These are phyloP conservation scores for Enoplosus armatus DNA, from an alignment of 2,797 vertebrate species.

Conservation along the genomic window DNA sequence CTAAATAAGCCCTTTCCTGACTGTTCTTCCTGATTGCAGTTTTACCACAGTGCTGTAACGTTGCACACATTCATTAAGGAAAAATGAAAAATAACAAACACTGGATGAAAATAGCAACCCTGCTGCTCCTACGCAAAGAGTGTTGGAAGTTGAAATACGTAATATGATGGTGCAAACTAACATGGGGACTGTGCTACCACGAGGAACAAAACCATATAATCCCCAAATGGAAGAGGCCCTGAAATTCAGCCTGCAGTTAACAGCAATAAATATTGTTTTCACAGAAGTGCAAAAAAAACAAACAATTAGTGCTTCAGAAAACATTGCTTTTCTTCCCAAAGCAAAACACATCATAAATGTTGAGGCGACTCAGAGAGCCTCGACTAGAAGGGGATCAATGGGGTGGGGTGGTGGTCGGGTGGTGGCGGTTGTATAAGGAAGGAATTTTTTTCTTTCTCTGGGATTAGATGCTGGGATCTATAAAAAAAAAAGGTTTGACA, in stretches of 20 bases:
- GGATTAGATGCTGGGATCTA: conserved; percentile 42
- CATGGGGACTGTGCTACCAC: conserved; percentile 13
- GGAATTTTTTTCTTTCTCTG: conserved; percentile 31
- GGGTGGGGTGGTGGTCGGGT: conserved; percentile 15
- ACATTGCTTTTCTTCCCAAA: conserved; percentile 36
- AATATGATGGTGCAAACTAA: conserved; percentile 49
- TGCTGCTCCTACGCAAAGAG: background rate
- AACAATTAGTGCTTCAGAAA: conserved; percentile 61
- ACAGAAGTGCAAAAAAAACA: conserved; percentile 29
- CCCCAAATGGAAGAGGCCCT: conserved; percentile 34
- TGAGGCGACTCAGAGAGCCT: conserved; percentile 34
- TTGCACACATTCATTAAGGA: conserved; percentile 57
- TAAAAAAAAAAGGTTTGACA: conserved; percentile 57
- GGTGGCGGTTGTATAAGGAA: conserved; percentile 27
- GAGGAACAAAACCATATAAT: conserved; percentile 35
- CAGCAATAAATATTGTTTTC: conserved; percentile 54
- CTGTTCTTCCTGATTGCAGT: conserved; percentile 61
- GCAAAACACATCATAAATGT: conserved; percentile 42
- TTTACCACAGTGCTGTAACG: conserved; percentile 60
- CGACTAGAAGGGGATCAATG: background rate
- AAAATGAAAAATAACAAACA: conserved; percentile 67
- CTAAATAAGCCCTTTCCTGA: conserved; percentile 55
- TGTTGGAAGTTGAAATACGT: conserved; percentile 28
- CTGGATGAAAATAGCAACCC: conserved; percentile 51
- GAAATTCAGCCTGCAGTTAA: conserved; percentile 36